Conservation (phyloP, 2,888 invertebrate species). For the Polyommatus icarus region DNA sequence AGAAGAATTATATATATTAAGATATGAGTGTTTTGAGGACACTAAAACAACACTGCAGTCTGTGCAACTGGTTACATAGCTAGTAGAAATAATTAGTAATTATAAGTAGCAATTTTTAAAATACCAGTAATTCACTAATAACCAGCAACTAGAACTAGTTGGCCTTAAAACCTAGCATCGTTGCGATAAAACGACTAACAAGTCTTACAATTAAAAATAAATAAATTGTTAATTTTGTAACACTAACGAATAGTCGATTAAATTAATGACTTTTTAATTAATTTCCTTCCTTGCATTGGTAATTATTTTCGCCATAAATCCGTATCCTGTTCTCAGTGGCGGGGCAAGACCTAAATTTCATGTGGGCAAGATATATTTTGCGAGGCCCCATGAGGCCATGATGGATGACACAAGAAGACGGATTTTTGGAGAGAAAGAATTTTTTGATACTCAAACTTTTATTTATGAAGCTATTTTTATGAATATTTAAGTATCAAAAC, state of each 20-base stretch:
- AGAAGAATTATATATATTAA: no score
- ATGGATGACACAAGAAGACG: no score
- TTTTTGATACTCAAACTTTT: no score
- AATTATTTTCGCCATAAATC: not conserved
- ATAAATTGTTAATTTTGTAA: not conserved
- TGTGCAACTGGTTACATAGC: not conserved
- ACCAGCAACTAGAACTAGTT: not conserved
- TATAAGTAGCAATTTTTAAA: constrained; percentile 8
- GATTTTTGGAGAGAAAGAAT: no score
- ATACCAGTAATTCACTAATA: constrained; percentile 25
- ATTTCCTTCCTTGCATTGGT: not conserved
- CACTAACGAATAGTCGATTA: not conserved
- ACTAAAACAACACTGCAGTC: not conserved
- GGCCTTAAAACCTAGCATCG: constrained; percentile 25
- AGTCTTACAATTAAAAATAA: not conserved
- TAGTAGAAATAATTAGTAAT: constrained; percentile 17
- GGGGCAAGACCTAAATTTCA: no score
- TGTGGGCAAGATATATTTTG: no score
- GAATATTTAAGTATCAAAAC: no score
- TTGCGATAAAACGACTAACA: constrained; percentile 16
- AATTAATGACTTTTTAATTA: not conserved
- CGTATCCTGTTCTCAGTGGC: not conserved
- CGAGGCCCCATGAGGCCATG: no score
- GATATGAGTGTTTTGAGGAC: no score
- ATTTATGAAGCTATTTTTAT: no score